Base-by-base conservation (phyloP, 1,140 invertebrate genomes). In the Atta cephalotes region DNA sequence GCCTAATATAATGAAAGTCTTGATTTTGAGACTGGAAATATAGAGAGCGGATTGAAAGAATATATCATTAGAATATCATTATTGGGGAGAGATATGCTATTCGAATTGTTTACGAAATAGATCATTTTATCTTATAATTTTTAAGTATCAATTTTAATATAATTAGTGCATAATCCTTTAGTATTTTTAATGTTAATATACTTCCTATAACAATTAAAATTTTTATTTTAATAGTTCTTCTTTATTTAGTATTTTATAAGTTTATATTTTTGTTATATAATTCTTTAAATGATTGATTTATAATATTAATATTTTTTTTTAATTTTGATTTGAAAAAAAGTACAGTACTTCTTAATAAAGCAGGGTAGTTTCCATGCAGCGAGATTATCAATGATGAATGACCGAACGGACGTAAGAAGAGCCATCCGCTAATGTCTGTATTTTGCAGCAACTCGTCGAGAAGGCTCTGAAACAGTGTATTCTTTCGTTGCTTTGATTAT, bases 381-480 rank as follows among this genome's bases (percentile, higher is more conserved):
- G 16, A 21, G 39, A 84, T 84, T 62, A 60, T 14, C 56, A 58
- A 84, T 62, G 78, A 53, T 80, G 10, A n/a, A 79, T 45, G 68
- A 62, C 62, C 39, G 56, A 25, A 62, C 56, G 39, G 62, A 80
- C 68, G 62, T 63, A 66, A 81, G 51, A 21, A 72, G 79, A 81
- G 39, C 51, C 51, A 63, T 70, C 14, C 62, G 28, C 62, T 84
- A 84, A 84, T 84, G 80, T 84, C 80, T 84, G 80, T 84, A 84
- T 74, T 39, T 84, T 45, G 70, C 80, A n/a, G 18, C 80, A 58
- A 49, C 56, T 76, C 58, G 71, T 25, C 56, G 39, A n/a, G 39
- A 74, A 84, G 68, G 49, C 18, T 62, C 14, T 31, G 68, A 28
- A 62, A 49, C 70, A 74, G 56, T 76, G 68, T 82, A 56, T 84